phyloP scores from a whole-genome alignment of 2,113 vertebrate genomes.

The Xiphias gladius region DNA sequence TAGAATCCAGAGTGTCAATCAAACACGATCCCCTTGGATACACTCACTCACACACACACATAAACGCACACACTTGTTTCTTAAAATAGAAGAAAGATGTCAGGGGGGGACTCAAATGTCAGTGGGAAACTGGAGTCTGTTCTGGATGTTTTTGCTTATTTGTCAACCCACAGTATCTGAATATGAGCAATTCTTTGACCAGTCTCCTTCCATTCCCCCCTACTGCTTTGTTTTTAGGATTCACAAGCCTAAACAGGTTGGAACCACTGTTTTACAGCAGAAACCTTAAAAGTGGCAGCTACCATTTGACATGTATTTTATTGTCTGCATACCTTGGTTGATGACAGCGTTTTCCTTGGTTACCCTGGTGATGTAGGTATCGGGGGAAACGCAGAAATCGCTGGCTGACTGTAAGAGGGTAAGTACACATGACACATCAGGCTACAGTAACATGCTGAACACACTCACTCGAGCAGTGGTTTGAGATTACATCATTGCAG shows the following conservation, averaged over 20 bases:
- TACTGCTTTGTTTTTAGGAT: too few species aligned
- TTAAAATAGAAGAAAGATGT: slow-evolving; percentile 61
- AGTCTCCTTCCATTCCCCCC: neutral
- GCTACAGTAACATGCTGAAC: slow-evolving; percentile 41
- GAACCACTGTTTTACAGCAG: neutral
- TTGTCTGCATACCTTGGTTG: slow-evolving; percentile 83
- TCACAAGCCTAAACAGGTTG: too few species aligned
- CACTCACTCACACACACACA: slow-evolving; percentile 20
- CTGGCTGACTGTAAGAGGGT: slow-evolving; percentile 87
- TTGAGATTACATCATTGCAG: slow-evolving; percentile 74
- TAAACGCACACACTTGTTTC: slow-evolving; percentile 39
- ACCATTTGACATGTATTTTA: neutral
- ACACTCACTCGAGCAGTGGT: slow-evolving; percentile 28
- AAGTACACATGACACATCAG: slow-evolving; percentile 58
- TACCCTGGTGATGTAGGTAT: slow-evolving; percentile 89
- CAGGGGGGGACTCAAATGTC: slow-evolving; percentile 49
- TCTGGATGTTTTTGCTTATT: slow-evolving; percentile 34
- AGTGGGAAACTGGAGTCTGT: slow-evolving; percentile 15
- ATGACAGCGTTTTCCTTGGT: slow-evolving; percentile 90
- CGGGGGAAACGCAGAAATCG: slow-evolving; percentile 93
- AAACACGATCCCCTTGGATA: slow-evolving; percentile 61
- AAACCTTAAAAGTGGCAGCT: neutral
- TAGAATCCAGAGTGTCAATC: slow-evolving; percentile 68
- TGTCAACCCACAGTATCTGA: neutral
- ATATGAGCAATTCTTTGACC: neutral